Conservation (phyloP, 1,140 invertebrate genomes). For the Drosophila sechellia region DNA sequence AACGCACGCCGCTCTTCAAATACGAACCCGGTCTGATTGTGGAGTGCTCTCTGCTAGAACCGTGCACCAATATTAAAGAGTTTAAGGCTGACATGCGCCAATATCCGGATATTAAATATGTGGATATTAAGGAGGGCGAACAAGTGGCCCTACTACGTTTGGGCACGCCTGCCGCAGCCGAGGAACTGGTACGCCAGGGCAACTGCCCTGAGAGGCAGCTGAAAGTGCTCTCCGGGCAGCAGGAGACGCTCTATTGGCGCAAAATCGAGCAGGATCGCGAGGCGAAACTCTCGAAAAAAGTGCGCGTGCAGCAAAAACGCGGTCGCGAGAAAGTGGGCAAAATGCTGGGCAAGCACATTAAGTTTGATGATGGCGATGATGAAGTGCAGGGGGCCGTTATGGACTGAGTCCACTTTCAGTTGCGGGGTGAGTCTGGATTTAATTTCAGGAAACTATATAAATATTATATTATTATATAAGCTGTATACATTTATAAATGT, state of each 20-base stretch:
- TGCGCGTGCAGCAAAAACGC: constrained; percentile 85
- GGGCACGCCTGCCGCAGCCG: constrained; percentile 86
- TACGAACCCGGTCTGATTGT: constrained; percentile 88
- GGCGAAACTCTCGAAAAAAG: constrained; percentile 86
- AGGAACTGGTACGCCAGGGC: constrained; percentile 80
- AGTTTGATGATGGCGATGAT: constrained; percentile 86
- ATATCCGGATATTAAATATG: constrained; percentile 87
- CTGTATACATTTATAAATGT: neutral
- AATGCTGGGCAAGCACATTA: constrained; percentile 87
- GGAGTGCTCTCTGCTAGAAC: constrained; percentile 87
- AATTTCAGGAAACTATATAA: neutral
- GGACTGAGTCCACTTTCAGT: neutral
- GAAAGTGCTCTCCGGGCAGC: constrained; percentile 85
- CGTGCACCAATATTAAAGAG: constrained; percentile 87
- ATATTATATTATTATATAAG: neutral
- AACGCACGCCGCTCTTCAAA: constrained; percentile 83
- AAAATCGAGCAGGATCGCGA: constrained; percentile 87
- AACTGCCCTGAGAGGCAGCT: constrained; percentile 68
- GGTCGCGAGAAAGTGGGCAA: constrained; percentile 88
- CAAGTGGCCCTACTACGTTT: constrained; percentile 87
- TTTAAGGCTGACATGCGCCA: constrained; percentile 88
- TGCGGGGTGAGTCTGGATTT: neutral
- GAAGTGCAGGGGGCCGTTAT: constrained; percentile 15
- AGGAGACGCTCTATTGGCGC: constrained; percentile 88
- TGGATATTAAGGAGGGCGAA: constrained; percentile 87